phyloP scores from a whole-genome alignment of 2,797 vertebrate species.

The Rhyacichthys aspro region DNA sequence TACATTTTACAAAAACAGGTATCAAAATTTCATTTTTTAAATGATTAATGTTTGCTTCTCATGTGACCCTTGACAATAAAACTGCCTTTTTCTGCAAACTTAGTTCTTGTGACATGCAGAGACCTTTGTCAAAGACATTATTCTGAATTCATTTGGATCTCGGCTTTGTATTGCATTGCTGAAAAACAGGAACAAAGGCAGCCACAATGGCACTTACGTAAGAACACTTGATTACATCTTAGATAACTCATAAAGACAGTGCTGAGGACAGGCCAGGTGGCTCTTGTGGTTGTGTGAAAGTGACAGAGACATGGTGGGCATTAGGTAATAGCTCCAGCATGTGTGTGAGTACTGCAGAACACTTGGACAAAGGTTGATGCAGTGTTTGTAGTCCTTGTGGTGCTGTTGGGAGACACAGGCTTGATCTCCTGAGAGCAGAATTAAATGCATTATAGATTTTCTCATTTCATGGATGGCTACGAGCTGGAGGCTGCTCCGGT shows the following conservation, averaged over 20 bases:
- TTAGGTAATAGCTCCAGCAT: constrained; percentile 30
- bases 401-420: constrained; percentile 48
- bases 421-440: constrained; percentile 72
- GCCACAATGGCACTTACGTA: constrained; percentile 1
- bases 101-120: background rate
- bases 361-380: constrained; percentile 42
- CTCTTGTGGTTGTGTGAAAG: background rate
- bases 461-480: constrained; percentile 80
- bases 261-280: background rate
- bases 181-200: constrained; percentile 2
- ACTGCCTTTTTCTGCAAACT: background rate
- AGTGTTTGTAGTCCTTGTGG: constrained; percentile 42
- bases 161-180: constrained; percentile 1
- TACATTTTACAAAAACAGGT: too few relatives aligned
- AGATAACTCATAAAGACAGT: background rate
- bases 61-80: too few relatives aligned
- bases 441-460: constrained; percentile 81
- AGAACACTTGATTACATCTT: constrained; percentile 14
- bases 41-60: too few relatives aligned
- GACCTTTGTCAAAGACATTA: too few relatives aligned
- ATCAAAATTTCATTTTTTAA: too few relatives aligned
- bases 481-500: constrained; percentile 55
- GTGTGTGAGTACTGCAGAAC: constrained; percentile 23
- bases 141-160: too few relatives aligned
- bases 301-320: constrained; percentile 3